Conservation (phyloP, 1,140 invertebrate genomes). For the Aphis craccivora region DNA sequence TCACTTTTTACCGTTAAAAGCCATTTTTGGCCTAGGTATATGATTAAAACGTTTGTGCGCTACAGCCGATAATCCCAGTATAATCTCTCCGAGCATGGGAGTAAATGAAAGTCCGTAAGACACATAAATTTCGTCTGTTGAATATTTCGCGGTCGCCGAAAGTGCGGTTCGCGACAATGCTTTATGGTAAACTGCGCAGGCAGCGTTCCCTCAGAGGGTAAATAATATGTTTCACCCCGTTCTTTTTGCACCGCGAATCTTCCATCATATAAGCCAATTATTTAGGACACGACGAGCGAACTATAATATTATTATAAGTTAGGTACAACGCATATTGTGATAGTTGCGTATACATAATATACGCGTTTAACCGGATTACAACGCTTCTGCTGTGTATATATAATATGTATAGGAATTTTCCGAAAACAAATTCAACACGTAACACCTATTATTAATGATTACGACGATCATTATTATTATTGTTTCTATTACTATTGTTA, state of each 20-base stretch:
- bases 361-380: slow-evolving; percentile 6
- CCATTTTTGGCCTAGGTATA: not conserved
- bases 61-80: not conserved
- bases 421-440: not conserved
- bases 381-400: too few relatives aligned
- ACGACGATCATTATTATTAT: not conserved
- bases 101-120: slow-evolving; percentile 5
- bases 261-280: not conserved
- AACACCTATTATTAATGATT: not conserved
- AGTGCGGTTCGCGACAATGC: not conserved
- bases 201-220: not conserved
- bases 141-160: not conserved
- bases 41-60: not conserved
- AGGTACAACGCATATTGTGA: not conserved
- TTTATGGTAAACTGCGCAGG: not conserved
- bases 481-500: not conserved
- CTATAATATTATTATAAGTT: not conserved
- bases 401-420: not conserved
- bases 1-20: slow-evolving; percentile 4
- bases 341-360: not conserved
- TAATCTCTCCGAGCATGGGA: not conserved
- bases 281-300: not conserved
- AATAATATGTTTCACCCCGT: not conserved
- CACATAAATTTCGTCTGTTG: not conserved
- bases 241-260: not conserved